phyloP scores from a whole-genome alignment of 2,888 invertebrate genomes.

The Luperina testacea region DNA sequence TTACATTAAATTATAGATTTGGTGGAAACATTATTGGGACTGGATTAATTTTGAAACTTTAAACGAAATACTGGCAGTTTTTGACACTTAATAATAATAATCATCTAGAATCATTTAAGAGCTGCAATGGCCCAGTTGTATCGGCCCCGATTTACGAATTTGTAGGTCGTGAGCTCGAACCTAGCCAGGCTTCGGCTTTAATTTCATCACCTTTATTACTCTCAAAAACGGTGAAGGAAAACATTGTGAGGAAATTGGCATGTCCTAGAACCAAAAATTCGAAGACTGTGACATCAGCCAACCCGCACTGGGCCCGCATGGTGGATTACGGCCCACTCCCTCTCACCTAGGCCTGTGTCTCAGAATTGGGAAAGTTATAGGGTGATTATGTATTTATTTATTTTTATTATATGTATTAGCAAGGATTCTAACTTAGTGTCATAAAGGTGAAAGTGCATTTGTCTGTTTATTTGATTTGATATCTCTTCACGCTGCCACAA shows the following conservation, averaged over 20 bases:
- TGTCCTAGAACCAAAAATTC: background rate
- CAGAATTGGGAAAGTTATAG: background rate
- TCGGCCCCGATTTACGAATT: too few relatives aligned
- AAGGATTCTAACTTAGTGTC: too few relatives aligned
- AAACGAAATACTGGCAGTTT: background rate
- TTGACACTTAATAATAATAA: background rate
- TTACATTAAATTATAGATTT: background rate
- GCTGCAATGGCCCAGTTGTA: background rate
- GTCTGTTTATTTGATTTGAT: too few relatives aligned
- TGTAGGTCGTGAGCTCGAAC: too few relatives aligned
- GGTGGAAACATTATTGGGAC: background rate
- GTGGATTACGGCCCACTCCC: background rate
- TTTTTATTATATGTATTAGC: too few relatives aligned
- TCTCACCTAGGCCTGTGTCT: background rate
- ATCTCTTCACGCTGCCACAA: too few relatives aligned
- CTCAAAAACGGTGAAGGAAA: background rate
- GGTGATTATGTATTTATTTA: too few relatives aligned
- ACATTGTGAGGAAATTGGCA: background rate
- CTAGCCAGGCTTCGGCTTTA: background rate
- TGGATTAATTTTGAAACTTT: background rate
- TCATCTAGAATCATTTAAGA: background rate
- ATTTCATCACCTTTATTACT: background rate
- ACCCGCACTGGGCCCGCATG: background rate
- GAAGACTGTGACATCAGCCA: background rate
- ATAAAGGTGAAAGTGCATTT: too few relatives aligned